Evolutionary conservation across 2,797 vertebrate species (phyloP).

Genomic region (Momotus momota): DNA sequence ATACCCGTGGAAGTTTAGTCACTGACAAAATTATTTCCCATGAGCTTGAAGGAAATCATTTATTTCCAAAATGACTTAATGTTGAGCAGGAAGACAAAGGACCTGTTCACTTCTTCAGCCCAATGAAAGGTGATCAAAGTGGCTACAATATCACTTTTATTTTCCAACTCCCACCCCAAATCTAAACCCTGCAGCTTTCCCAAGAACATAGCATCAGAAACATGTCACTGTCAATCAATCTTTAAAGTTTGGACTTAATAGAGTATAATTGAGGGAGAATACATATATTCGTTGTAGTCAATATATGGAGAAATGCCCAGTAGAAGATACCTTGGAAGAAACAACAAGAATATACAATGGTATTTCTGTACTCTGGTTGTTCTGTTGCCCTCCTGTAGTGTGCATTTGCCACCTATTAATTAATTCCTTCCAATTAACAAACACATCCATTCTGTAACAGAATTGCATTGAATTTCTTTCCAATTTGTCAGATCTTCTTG

Average conservation of each 20-base stretch:
- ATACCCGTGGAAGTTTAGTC: neutral
- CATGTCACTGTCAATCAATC: neutral
- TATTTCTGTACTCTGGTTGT: neutral
- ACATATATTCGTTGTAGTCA: neutral
- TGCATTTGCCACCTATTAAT: neutral
- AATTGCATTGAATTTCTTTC: conserved; percentile 9
- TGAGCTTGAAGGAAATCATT: neutral
- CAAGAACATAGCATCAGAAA: neutral
- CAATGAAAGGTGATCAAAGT: neutral
- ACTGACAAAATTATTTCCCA: neutral
- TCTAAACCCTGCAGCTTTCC: neutral
- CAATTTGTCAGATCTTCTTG: conserved; percentile 7
- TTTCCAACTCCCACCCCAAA: neutral
- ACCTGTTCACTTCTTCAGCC: neutral
- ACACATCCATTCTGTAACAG: neutral
- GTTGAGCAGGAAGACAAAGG: neutral
- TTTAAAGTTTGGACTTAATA: neutral
- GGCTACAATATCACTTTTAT: neutral
- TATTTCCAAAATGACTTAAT: neutral
- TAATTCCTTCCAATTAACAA: neutral
- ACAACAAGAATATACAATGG: neutral
- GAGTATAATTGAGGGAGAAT: neutral
- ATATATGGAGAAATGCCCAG: neutral
- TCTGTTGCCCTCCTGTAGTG: neutral
- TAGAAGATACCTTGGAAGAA: neutral